Conservation (phyloP, 2,888 invertebrate species). For the Drosophila cognata region DNA sequence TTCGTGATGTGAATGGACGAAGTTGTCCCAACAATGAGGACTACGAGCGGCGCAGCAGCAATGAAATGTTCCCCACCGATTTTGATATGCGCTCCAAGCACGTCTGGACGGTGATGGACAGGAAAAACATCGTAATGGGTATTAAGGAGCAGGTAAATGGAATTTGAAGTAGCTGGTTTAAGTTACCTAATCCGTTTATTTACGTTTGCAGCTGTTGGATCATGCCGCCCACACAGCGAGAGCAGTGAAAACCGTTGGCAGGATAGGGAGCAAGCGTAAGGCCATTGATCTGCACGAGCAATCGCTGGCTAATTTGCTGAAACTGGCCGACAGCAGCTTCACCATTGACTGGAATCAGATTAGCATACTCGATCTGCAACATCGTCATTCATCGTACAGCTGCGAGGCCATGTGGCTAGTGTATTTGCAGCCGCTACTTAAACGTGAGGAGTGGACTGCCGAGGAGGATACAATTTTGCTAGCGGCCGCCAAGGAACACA, state of each 20-base stretch:
- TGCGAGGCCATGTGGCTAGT: slow-evolving; percentile 90
- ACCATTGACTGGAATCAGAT: slow-evolving; percentile 83
- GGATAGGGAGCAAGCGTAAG: slow-evolving; percentile 17
- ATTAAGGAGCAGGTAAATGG: slow-evolving; percentile 85
- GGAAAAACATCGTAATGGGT: slow-evolving; percentile 86
- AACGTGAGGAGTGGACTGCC: slow-evolving; percentile 86
- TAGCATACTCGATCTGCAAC: slow-evolving; percentile 82
- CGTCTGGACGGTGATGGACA: slow-evolving; percentile 87
- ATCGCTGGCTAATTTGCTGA: slow-evolving; percentile 59
- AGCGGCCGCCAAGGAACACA: slow-evolving; percentile 83
- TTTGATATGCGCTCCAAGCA: slow-evolving; percentile 84
- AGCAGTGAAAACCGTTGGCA: not conserved
- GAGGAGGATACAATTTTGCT: slow-evolving; percentile 86
- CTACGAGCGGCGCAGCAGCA: slow-evolving; percentile 85
- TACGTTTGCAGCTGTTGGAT: slow-evolving; percentile 56
- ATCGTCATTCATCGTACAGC: slow-evolving; percentile 88
- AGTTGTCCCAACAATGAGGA: slow-evolving; percentile 88
- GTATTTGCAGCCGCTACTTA: slow-evolving; percentile 89
- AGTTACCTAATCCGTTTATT: not conserved
- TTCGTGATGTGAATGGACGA: slow-evolving; percentile 87
- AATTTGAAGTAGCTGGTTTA: accelerated
- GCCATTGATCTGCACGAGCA: slow-evolving; percentile 45
- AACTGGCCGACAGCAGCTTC: slow-evolving; percentile 63
- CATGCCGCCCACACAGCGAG: slow-evolving; percentile 13
- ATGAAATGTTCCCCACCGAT: slow-evolving; percentile 85